Percentiles rank a stretch among this genome's conserved stretches.
Evolutionary conservation across 1,140 invertebrate genomes (phyloP).

Genomic region (Orussus abietinus): DNA sequence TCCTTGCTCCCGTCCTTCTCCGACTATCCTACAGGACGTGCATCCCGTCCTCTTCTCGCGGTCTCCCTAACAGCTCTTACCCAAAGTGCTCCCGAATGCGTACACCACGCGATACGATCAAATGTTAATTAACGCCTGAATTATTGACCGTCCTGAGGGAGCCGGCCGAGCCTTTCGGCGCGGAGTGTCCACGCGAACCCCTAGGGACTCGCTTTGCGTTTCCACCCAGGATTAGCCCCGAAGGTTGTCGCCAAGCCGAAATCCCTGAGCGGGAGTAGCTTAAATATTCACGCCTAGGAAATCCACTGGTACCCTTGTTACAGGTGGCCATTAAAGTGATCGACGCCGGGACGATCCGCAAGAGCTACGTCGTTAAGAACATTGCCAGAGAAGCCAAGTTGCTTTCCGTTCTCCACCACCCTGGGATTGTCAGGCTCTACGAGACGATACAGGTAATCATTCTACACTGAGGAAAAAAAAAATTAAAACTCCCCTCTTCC

Average conservation of each 20-base stretch:
- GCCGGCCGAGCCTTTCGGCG: no score
- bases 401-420: constrained; percentile 63
- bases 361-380: constrained; percentile 65
- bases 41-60: background rate
- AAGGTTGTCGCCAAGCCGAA: no score
- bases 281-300: no score
- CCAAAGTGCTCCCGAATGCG: no score
- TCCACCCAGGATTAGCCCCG: no score
- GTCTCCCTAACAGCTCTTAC: background rate
- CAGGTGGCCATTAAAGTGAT: constrained; percentile 72
- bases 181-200: no score
- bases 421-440: constrained; percentile 64
- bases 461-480: constrained; percentile 1
- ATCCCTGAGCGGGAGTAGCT: no score
- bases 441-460: constrained; percentile 65
- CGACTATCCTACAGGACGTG: background rate
- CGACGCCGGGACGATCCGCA: constrained; percentile 61
- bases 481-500: no score
- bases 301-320: no score
- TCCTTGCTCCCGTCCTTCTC: background rate
- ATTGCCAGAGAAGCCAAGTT: constrained; percentile 64
- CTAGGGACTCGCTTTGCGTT: no score
- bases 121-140: constrained; percentile 14
- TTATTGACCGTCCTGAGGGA: constrained; percentile 14
- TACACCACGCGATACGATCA: constrained; percentile 3